Base-by-base conservation (phyloP, 1,140 invertebrate genomes). In the Spodoptera frugiperda region DNA sequence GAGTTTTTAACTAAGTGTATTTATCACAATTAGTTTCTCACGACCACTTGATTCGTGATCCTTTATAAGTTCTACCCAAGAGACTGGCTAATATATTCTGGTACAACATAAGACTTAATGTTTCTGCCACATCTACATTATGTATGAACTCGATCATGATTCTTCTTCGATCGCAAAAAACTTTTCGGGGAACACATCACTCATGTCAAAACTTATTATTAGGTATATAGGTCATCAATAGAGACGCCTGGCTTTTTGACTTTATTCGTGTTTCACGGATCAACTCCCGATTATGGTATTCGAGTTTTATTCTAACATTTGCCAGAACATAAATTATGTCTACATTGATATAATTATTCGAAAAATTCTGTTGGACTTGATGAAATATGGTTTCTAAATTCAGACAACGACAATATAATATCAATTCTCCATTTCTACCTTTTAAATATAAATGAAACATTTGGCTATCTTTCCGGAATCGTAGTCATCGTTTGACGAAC, bases 191-290 rank as follows among this genome's bases (percentile, higher is more conserved):
- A 63, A 61, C 61, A 65, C 73, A 76, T 76, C 61, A 76, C 61
- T 51, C 59, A 51, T 76, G 73, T 76, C 73, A 54, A 76, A 76
- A 54, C 65, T 68, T 68, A 53, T 76, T 76, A 67, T 46, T 55
- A 67, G 73, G 73, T 76, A 67, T 54, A 76, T 55, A 76, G 73
- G 73, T 53, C 59, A 75, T 59, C 33, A 46, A 73, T 73, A 15
- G 51, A 54, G 51, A 19, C 39, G 39, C 4, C 54, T 59, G 39
- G 19, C 68, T 44, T 55, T 25, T 51, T 33, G 33, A 71, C 49
- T 44, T 71, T 71, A 53, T 71, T 57, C 33, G 12, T 48, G 21
- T 54, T 75, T 49, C 11, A 63, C 10, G 19, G 21, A 25, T 57
- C 33, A 39, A 51, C 48, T 51, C 15, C 12, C 48, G 48, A 51